phyloP scores from a whole-genome alignment of 2,797 vertebrate genomes.

The Myripristis murdjan region DNA sequence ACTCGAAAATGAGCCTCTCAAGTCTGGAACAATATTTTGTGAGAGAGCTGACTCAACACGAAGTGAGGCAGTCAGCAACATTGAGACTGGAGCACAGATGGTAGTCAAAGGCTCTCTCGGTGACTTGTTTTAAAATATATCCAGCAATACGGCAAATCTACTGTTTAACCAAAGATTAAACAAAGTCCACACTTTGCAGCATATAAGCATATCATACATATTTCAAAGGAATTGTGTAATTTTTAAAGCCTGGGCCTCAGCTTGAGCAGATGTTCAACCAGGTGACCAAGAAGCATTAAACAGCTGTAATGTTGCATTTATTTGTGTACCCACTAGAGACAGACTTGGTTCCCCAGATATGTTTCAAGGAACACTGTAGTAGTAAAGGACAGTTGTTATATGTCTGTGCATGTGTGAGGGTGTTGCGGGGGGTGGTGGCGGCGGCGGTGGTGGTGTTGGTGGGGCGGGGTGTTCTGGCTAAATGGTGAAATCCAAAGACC shows the following conservation, averaged over 20 bases:
- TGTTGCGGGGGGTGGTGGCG: neutral
- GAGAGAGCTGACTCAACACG: slow-evolving; percentile 77
- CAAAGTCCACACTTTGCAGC: no score
- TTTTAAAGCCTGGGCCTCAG: no score
- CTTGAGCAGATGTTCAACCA: no score
- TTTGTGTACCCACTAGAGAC: no score
- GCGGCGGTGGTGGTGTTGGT: no score
- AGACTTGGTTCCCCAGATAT: no score
- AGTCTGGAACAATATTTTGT: slow-evolving; percentile 83
- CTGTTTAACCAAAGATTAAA: slow-evolving; percentile 16
- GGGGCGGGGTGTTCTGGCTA: no score
- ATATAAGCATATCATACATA: no score
- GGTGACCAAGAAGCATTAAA: neutral
- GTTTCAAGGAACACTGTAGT: no score
- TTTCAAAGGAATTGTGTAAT: no score
- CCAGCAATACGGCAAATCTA: slow-evolving; percentile 17
- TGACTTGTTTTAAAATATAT: slow-evolving; percentile 44
- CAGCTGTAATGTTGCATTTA: neutral
- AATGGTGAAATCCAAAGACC: neutral
- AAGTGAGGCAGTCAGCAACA: slow-evolving; percentile 63
- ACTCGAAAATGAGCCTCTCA: slow-evolving; percentile 76
- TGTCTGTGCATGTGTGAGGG: no score
- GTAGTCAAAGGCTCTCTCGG: slow-evolving; percentile 42
- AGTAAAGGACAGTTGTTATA: no score
- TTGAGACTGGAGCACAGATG: slow-evolving; percentile 59